Base-by-base conservation (phyloP, 2,888 invertebrate genomes). In the Yponomeuta sedellus region DNA sequence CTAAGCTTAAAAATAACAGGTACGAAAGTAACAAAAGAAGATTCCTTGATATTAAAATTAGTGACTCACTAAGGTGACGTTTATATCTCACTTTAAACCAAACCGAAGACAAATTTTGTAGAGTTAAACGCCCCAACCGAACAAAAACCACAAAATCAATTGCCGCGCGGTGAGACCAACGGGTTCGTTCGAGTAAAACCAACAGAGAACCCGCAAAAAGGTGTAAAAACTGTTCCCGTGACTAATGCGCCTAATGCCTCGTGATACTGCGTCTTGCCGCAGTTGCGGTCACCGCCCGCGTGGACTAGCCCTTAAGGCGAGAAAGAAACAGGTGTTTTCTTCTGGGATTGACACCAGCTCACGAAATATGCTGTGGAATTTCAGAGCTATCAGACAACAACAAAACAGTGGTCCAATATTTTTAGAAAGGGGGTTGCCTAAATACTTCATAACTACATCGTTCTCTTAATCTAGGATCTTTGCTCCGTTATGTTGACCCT, bases 181-280 rank as follows among this genome's bases (percentile, higher is more conserved):
- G n/a, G n/a, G 44, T 12, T 52, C 12, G 16, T 16, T 52, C 44
- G 16, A 52, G 44, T 59, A 22, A 59, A 59, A 59, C 44, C 44
- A 52, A 59, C 59, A 59, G 25, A 5, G 20, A 44, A 63, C 6
- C 19, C 63, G 40, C 11, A 22, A 22, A 40, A 63, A 63, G 11
- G 44, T 44, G 40, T n/a, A 11, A 63, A 63, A 63, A 63, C 39
- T 22, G 11, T 40, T 63, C 20, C 44, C 28, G 20, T 22, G 20
- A 63, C 16, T 28, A 63, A 20, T n/a, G 63, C 12, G 12, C 20
- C 63, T 63, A 63, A 63, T 63, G 63, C 11, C 20, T 28, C 44
- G 44, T 63, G 22, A 34, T 34, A 40, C 63, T 40, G 40, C 63
- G 16, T 52, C 44, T 52, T 52, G 16, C 44, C 44, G 22, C 20